Conservation (phyloP, 2,113 vertebrate genomes). For the Phylloscopus trochiloides region DNA sequence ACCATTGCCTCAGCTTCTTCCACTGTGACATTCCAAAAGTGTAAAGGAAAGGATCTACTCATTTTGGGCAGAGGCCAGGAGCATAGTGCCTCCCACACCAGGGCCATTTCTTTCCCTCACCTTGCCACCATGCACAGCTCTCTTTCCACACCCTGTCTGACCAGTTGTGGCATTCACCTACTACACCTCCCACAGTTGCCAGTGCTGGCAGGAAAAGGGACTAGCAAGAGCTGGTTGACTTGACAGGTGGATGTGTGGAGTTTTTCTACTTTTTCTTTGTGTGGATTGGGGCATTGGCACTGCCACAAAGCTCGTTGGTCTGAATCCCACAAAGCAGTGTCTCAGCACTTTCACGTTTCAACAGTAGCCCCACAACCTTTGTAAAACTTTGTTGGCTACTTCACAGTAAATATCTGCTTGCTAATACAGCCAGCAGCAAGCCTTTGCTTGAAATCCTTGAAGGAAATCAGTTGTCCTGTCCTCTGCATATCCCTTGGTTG, state of each 20-base stretch:
- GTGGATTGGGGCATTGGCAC: background rate
- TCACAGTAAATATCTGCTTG: background rate
- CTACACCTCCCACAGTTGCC: background rate
- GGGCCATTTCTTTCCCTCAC: background rate
- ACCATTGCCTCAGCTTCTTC: background rate
- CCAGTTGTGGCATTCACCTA: accelerated
- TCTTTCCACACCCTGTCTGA: background rate
- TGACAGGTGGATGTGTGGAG: background rate
- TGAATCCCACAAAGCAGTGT: background rate
- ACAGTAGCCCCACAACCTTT: background rate
- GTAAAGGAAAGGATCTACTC: background rate
- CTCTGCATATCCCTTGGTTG: background rate
- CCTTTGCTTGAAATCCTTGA: background rate
- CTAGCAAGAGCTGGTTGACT: background rate
- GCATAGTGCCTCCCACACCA: background rate
- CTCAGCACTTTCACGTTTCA: background rate
- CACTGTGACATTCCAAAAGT: background rate
- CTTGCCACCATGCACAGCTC: background rate
- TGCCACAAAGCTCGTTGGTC: background rate
- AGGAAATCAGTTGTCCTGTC: background rate
- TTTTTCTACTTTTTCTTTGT: background rate
- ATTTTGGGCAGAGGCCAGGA: background rate
- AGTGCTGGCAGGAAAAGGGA: background rate
- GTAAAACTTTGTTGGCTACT: background rate
- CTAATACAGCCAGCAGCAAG: background rate